Conservation (phyloP, 2,888 invertebrate species). For the Ganaspis brasiliensis region DNA sequence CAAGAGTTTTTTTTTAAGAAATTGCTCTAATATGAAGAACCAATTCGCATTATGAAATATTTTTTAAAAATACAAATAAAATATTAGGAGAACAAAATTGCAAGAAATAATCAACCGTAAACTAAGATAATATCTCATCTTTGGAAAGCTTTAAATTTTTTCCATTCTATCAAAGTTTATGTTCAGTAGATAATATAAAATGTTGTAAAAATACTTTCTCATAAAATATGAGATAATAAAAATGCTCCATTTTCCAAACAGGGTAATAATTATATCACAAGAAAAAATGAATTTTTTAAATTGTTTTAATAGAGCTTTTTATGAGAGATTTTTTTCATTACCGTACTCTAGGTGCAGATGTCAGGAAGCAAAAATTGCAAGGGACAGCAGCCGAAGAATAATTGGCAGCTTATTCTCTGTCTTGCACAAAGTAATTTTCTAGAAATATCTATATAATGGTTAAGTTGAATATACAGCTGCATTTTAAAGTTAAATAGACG, state of each 20-base stretch:
- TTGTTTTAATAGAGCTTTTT: constrained; percentile 7
- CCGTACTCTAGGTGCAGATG: background rate
- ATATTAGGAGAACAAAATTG: too few relatives aligned
- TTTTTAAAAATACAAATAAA: too few relatives aligned
- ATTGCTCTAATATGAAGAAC: too few relatives aligned
- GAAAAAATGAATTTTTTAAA: background rate
- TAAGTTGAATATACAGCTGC: background rate
- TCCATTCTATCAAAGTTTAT: background rate
- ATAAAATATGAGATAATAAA: background rate
- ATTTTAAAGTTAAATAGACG: background rate
- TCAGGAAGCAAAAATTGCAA: constrained; percentile 5
- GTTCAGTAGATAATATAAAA: background rate
- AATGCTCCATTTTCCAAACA: constrained; percentile 1
- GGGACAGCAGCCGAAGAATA: constrained; percentile 9
- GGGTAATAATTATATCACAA: background rate
- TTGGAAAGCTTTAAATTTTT: too few relatives aligned
- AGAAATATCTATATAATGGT: background rate
- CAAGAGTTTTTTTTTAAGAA: too few relatives aligned
- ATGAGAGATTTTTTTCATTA: background rate
- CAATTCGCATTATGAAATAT: too few relatives aligned
- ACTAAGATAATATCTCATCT: too few relatives aligned
- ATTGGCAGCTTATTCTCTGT: constrained; percentile 24
- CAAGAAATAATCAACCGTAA: too few relatives aligned
- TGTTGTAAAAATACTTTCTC: background rate
- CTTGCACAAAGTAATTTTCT: background rate